Conservation (phyloP, 2,888 invertebrate genomes). For the Hedya salicella region DNA sequence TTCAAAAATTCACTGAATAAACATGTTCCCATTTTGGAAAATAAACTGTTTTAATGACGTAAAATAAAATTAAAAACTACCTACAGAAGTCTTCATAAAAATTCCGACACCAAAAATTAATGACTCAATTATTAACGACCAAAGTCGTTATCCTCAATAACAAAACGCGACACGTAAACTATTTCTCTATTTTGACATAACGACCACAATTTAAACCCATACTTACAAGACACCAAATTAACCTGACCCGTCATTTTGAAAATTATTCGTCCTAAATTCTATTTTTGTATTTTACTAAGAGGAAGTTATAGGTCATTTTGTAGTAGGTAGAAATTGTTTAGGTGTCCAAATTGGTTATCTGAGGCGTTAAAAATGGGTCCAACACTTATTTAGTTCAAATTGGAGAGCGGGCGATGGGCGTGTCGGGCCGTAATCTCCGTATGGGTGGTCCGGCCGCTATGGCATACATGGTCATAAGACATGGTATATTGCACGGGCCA, state of each 20-base stretch:
- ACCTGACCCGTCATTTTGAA: conserved; percentile 46
- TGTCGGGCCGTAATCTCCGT: conserved; percentile 62
- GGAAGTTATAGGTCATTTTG: conserved; percentile 45
- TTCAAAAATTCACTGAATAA: background rate
- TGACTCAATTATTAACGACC: conserved; percentile 56
- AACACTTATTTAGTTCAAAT: conserved; percentile 70
- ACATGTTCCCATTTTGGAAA: background rate
- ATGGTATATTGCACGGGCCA: conserved; percentile 63
- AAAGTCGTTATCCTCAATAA: conserved; percentile 53
- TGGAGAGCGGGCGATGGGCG: conserved; percentile 72
- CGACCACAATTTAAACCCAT: conserved; percentile 49
- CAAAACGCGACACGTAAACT: conserved; percentile 61
- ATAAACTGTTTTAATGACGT: background rate
- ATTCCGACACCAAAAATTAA: conserved; percentile 45
- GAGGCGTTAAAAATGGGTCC: conserved; percentile 52
- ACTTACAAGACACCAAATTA: conserved; percentile 46
- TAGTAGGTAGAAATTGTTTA: conserved; percentile 57
- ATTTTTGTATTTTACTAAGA: conserved; percentile 6
- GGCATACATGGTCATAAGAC: conserved; percentile 67
- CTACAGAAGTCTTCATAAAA: conserved; percentile 36
- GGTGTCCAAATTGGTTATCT: conserved; percentile 64
- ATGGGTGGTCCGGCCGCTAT: conserved; percentile 71
- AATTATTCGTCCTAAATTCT: background rate
- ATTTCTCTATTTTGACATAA: conserved; percentile 54
- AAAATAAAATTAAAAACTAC: conserved; percentile 14